Evolutionary conservation across 2,888 invertebrate genomes (phyloP), one percentile per base, ranked within the genome.

Genomic region (Plemyria rubiginata): DNA sequence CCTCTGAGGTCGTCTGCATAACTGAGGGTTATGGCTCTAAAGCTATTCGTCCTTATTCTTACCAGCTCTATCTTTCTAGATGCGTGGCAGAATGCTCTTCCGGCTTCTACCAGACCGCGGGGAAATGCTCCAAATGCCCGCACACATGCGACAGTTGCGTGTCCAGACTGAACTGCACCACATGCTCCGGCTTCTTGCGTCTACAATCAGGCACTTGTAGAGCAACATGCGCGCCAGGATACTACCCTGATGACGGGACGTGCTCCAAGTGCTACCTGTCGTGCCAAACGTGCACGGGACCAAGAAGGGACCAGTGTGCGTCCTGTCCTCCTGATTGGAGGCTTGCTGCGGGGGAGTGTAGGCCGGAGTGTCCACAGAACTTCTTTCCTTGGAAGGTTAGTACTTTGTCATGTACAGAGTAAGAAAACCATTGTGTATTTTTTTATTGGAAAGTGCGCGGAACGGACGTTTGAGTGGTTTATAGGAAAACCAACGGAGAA

Each of bases 231-330:
- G 96, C 96, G 13, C 93, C 80, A 72, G 97, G 97, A 7, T 97
- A 97, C 84, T 97, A 96, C 88, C 97, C 97, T 75, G 97, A 97
- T 82, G 94, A 96, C 60, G 97, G 97, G 12, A 94, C 95, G 43
- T 97, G 97, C 84, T 94, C 96, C 48, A 96, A 96, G 77, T 97
- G 97, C 80, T 96, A 97, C 80, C 93, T 97, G 67, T 96, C 96
- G 52, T 98, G 97, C 83, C 95, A 95, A 82, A 97, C 97, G 11
- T 97, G 97, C 82, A 90, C 96, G 63, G 97, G 97, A 0, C 97
- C 97, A 0, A 94, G 96, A 70, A 94, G 96, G 68, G 96, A 97
- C 81, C 97, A 97, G 78, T 98, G 97, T 80, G 97, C 97, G 0
- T 95, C 95, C 29, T 98, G 97, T 82, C 96, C 96, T 0, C 93